These are phyloP conservation scores for Leistus spinibarbis DNA, from an alignment of 2,888 invertebrate species.

Conservation along the genomic window DNA sequence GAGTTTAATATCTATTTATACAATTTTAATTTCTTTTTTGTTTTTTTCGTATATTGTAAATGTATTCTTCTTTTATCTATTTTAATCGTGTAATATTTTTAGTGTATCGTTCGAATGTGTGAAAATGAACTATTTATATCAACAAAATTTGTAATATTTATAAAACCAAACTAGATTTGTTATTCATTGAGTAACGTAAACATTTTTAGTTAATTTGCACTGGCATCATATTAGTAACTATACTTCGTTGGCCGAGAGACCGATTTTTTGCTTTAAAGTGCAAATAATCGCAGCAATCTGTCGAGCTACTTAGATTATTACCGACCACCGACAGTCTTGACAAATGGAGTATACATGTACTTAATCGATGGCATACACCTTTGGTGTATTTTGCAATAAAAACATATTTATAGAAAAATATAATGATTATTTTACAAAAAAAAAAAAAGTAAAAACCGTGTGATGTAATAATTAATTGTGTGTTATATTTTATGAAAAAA, in stretches of 20 bases:
- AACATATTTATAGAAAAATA: neutral
- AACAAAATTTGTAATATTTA: neutral
- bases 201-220: neutral
- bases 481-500: neutral
- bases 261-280: no score
- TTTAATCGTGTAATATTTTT: neutral
- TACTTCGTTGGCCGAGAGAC: neutral
- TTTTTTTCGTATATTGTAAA: neutral
- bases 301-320: neutral
- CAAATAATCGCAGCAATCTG: neutral
- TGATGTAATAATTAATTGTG: neutral
- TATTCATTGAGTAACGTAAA: neutral
- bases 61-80: neutral
- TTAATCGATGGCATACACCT: neutral
- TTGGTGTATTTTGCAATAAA: neutral
- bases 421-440: neutral
- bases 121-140: neutral
- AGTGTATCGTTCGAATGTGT: neutral
- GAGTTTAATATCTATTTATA: slow-evolving; percentile 71
- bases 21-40: neutral
- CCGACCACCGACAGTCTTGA: neutral
- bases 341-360: neutral
- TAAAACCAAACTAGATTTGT: neutral
- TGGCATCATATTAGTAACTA: neutral
- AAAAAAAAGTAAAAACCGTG: neutral